Conservation (phyloP, 1,140 invertebrate species). For the Apocrypta bakeri region DNA sequence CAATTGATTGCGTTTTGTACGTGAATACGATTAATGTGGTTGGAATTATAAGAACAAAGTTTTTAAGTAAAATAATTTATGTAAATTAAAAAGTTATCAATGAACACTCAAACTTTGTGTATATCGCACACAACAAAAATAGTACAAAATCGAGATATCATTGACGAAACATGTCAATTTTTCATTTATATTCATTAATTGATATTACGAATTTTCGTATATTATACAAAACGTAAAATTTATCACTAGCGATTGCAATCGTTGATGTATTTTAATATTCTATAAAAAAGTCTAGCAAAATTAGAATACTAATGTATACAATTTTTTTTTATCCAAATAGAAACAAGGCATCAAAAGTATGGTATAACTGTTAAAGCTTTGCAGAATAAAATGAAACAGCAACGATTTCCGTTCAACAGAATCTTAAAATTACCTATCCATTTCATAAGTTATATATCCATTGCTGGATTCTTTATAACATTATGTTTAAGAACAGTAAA, state of each 20-base stretch:
- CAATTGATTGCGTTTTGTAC: no score
- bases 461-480: background rate
- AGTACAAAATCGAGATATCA: constrained; percentile 11
- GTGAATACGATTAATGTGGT: background rate
- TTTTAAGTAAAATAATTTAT: constrained; percentile 28
- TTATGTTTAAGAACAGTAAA: constrained; percentile 9
- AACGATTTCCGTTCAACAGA: constrained; percentile 39
- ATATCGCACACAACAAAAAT: background rate
- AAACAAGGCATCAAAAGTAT: background rate
- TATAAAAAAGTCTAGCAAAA: constrained; percentile 10
- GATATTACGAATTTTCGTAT: background rate
- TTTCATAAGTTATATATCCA: constrained; percentile 3
- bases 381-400: constrained; percentile 2
- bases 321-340: background rate
- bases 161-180: background rate
- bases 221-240: background rate
- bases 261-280: background rate
- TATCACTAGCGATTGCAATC: no score
- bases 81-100: constrained; percentile 18
- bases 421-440: constrained; percentile 29
- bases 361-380: background rate
- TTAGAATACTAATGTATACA: no score
- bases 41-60: background rate
- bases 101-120: background rate
- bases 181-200: no score